Base-by-base conservation (phyloP, 2,113 vertebrate species). In the Myiozetetes cayanensis region DNA sequence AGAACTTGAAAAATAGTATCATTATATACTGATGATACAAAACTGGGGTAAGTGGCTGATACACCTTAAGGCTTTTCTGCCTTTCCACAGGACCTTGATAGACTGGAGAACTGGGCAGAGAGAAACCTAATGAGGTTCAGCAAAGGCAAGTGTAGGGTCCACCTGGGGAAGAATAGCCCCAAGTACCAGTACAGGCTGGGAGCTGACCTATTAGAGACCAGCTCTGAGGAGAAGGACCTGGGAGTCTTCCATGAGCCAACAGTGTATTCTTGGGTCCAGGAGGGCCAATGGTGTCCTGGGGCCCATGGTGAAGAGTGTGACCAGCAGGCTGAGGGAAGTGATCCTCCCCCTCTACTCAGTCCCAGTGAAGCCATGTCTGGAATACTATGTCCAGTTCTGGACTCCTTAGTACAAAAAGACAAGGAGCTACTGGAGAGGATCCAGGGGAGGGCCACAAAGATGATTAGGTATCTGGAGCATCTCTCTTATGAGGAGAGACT, bases 401-500 rank as follows among this genome's bases (percentile, higher is more conserved):
- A 37, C 9, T 89, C 22, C 37, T 44, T 61, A 20, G 76, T 4
- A 49, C 58, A 49, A 28, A 41, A 27, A 55, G 75, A 9, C 1
- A 6, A 44, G 14, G 37, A 50, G 86, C 12, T 15, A 8, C 7
- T 9, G 19, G 33, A 74, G 28, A 67, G 19, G 15, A 6, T 58
- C 17, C 22, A 28, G 43, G 0, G 2, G 4, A 37, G 52, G 27
- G 18, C 18, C 33, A 58, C 33, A 20, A 20, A 37, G 44, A 27
- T 20, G 16, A n/a, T 47, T 2, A 6, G 25, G 31, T 5, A 4
- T 44, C 2, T 50, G 18, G 2, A 58, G 6, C 43, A 43, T 56
- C 43, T 65, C 37, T 27, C 0, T 1, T 1, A 2, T 1, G 7
- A 14, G 17, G 9, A 20, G 37, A 59, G 14, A 39, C 33, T 59